A percentile compares a stretch with the other conserved stretches of the same genome.
phyloP scores from a whole-genome alignment of 2,888 invertebrate genomes.

The Trichogramma evanescens region DNA sequence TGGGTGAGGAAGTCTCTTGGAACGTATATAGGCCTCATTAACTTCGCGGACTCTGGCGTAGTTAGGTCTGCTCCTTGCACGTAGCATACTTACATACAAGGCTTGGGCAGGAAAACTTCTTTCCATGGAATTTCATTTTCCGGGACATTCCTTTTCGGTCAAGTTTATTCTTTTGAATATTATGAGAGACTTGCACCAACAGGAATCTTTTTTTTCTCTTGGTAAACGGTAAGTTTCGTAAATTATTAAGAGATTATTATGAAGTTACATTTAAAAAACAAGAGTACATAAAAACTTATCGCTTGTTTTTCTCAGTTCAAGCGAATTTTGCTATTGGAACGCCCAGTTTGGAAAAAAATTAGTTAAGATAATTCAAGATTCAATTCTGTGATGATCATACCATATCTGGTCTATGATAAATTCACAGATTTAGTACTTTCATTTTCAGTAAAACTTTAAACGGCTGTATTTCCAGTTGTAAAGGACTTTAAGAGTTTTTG shows the following conservation, averaged over 20 bases:
- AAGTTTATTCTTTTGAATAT: slow-evolving; percentile 1
- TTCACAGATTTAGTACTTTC: no score
- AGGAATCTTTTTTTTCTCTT: neutral
- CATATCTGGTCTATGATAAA: no score
- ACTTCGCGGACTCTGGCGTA: neutral
- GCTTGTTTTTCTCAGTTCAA: no score
- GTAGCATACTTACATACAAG: no score
- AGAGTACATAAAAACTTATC: neutral
- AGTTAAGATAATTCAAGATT: no score
- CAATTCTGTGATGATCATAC: no score
- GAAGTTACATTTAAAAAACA: neutral
- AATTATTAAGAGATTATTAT: neutral
- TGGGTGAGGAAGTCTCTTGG: neutral
- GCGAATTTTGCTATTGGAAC: no score
- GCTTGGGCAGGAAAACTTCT: neutral
- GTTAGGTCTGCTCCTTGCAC: no score
- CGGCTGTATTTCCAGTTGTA: no score
- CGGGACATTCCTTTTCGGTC: slow-evolving; percentile 28
- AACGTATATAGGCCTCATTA: slow-evolving; percentile 3
- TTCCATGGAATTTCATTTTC: slow-evolving; percentile 36
- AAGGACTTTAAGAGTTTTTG: no score
- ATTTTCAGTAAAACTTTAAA: no score
- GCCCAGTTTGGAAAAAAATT: no score
- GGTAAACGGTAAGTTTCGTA: neutral
- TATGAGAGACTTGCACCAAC: neutral